Conservation (phyloP, 2,888 invertebrate species). For the Mimumesa dahlbomi region DNA sequence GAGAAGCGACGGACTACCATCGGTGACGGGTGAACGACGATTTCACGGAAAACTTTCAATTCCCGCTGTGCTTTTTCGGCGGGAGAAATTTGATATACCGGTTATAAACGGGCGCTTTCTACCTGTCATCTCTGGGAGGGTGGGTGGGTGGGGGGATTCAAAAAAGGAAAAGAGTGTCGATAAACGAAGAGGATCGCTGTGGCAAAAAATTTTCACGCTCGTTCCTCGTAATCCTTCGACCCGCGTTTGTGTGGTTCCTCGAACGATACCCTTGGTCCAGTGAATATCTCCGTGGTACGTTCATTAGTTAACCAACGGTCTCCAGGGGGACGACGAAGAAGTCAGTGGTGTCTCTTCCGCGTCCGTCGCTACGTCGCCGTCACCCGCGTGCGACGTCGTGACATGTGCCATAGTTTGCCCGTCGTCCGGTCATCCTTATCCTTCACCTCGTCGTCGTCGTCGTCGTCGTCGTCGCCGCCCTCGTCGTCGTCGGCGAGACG, state of each 20-base stretch:
- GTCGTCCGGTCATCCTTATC: conserved; percentile 29
- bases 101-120: conserved; percentile 26
- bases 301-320: neutral
- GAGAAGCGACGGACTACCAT: too few relatives aligned
- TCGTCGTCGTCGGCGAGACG: conserved; percentile 19
- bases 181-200: too few relatives aligned
- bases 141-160: too few relatives aligned
- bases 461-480: conserved; percentile 22
- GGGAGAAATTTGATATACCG: conserved; percentile 10
- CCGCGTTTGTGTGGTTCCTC: too few relatives aligned
- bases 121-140: conserved; percentile 15
- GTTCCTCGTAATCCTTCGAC: too few relatives aligned
- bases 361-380: too few relatives aligned
- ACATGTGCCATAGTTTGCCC: conserved; percentile 59
- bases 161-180: too few relatives aligned
- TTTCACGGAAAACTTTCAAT: conserved; percentile 27
- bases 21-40: too few relatives aligned
- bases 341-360: too few relatives aligned
- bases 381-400: conserved; percentile 50
- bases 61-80: neutral
- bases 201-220: too few relatives aligned
- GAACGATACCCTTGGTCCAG: conserved; percentile 7
- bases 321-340: neutral
- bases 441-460: conserved; percentile 22
- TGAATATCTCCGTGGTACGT: neutral